Base-by-base conservation (phyloP, 2,113 vertebrate species). In the Hyperoodon ampullatus region DNA sequence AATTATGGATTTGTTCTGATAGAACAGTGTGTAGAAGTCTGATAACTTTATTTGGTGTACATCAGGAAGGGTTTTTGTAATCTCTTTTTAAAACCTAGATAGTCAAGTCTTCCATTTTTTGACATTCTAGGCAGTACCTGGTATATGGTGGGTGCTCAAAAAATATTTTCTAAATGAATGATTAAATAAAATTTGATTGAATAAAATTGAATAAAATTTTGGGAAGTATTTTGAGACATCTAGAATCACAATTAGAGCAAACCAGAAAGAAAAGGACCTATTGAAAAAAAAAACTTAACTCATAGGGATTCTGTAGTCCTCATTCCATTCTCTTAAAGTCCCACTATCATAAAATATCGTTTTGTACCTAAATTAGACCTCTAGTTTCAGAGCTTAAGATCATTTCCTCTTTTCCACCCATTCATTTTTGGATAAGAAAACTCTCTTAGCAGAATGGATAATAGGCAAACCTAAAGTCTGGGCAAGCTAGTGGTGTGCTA, bases 1-100 rank as follows among this genome's bases (percentile, higher is more conserved):
- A 77, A 66, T 94, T 88, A 60, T 1, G 58, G 30, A 71, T 84
- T 44, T 88, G 14, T 78, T 83, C 28, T 88, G 2, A 30, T 30
- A 33, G 11, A 72, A 58, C 39, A 88, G 14, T 39, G 65, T 90
- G 2, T 66, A 47, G 13, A 80, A 72, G n/a, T 63, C n/a, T 47
- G n/a, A 26, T 90, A 35, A 65, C 4, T 88, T 90, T 89, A 74
- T 81, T 68, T 92, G n/a, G 61, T 84, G 26, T 50, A 23, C 81
- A 60, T 61, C 42, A 47, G 4, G 5, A 91, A 47, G 58, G 10
- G 8, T 30, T 50, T 88, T 35, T 50, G 72, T 28, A 19, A n/a
- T 94, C n/a, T 87, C 74, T 80, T 95, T 77, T 95, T 77, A 19
- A 91, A 97, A 75, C 50, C n/a, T 26, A 53, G 12, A 13, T 86